These are phyloP conservation scores for Xerus inauris DNA, from an alignment of 2,113 vertebrate genomes.

Conservation along the genomic window DNA sequence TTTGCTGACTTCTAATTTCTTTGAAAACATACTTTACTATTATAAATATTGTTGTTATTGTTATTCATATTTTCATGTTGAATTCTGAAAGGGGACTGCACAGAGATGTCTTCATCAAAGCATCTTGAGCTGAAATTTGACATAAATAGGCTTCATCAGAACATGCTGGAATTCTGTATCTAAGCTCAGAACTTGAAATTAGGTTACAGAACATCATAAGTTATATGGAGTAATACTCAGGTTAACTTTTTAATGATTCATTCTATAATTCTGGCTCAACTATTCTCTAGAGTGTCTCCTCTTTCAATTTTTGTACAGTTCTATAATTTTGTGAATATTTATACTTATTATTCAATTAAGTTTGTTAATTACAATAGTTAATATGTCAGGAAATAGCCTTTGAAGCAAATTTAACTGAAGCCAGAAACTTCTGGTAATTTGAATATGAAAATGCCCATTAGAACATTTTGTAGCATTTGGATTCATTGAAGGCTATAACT, in stretches of 20 bases:
- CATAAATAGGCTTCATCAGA: neutral
- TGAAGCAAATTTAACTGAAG: neutral
- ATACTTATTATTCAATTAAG: neutral
- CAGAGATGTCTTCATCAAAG: neutral
- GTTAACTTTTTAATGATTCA: neutral
- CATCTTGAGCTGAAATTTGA: neutral
- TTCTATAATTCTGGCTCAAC: neutral
- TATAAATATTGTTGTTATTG: neutral
- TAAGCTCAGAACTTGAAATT: neutral
- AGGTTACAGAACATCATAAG: neutral
- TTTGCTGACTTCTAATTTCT: neutral
- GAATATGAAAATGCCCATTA: neutral
- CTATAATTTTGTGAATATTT: neutral
- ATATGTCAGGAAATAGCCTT: neutral
- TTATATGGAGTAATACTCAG: neutral
- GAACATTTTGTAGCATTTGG: neutral
- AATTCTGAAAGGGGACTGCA: neutral
- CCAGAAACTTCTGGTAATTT: neutral
- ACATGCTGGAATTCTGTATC: neutral
- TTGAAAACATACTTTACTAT: neutral
- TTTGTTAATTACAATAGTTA: neutral
- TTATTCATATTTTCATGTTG: neutral
- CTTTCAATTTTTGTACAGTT: neutral
- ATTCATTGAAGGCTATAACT: neutral
- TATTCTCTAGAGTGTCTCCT: neutral